Conservation (phyloP, 2,113 vertebrate species). For the Myrmecobius fasciatus region DNA sequence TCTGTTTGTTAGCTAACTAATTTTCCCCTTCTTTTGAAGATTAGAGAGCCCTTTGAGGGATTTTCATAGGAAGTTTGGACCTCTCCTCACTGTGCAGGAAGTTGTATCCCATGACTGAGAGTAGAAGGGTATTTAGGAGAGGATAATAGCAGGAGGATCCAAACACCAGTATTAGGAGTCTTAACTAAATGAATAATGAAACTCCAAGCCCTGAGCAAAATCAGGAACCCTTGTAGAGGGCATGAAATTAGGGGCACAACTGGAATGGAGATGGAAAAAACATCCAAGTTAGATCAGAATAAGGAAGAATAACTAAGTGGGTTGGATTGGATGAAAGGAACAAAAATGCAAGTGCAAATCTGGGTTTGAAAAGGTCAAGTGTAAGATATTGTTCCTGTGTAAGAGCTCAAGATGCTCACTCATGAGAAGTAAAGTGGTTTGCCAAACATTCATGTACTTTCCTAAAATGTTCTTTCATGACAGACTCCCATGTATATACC, state of each 20-base stretch:
- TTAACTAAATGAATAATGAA: background rate
- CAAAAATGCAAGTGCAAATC: background rate
- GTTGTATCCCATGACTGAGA: background rate
- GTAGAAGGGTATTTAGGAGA: background rate
- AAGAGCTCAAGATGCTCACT: background rate
- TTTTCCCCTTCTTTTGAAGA: background rate
- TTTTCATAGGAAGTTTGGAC: background rate
- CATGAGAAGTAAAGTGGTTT: background rate
- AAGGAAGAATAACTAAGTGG: background rate
- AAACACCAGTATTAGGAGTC: background rate
- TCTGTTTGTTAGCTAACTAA: background rate
- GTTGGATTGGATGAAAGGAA: background rate
- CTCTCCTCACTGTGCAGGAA: background rate
- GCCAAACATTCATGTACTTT: background rate
- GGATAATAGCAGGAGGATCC: background rate
- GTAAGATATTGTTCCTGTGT: background rate
- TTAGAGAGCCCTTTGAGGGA: background rate
- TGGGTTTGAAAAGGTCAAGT: background rate
- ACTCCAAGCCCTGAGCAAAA: background rate
- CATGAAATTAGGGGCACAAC: background rate
- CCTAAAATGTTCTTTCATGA: background rate
- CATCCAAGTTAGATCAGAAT: background rate
- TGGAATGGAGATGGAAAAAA: background rate
- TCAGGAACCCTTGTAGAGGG: background rate
- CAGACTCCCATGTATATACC: background rate